Percentiles rank a stretch among this genome's conserved stretches.
Conservation (phyloP, 2,113 vertebrate species). For the Oncorhynchus tshawytscha region DNA sequence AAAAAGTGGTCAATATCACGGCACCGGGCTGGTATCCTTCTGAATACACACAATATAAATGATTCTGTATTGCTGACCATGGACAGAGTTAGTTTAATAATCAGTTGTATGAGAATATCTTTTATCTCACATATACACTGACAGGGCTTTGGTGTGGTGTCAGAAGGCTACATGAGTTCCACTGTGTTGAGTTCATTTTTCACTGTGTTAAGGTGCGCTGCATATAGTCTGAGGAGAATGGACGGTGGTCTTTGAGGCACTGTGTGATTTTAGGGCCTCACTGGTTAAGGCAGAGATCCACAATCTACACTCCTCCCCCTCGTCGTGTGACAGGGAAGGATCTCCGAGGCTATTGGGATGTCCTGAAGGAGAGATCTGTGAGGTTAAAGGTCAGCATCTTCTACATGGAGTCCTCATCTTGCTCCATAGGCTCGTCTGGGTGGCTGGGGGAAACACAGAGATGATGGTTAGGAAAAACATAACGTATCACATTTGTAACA, state of each 20-base stretch:
- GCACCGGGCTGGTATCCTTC: not conserved
- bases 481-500: not conserved
- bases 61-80: not conserved
- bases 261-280: conserved; percentile 49
- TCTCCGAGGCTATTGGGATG: conserved; percentile 26
- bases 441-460: conserved; percentile 40
- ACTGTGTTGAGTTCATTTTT: not conserved
- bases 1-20: not conserved
- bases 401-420: conserved; percentile 67
- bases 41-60: not conserved
- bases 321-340: conserved; percentile 38
- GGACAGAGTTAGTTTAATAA: not conserved
- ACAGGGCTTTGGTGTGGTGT: not conserved
- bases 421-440: conserved; percentile 73
- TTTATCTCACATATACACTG: not conserved
- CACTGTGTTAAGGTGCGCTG: not conserved
- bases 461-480: not conserved
- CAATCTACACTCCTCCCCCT: conserved; percentile 15
- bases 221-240: not conserved
- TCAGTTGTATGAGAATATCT: not conserved
- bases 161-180: not conserved
- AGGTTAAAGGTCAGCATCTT: conserved; percentile 40
- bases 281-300: conserved; percentile 34
- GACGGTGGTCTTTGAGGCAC: not conserved
- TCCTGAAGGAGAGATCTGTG: conserved; percentile 36